Base-by-base conservation (phyloP, 2,888 invertebrate genomes). In the Heliconius aoede region DNA sequence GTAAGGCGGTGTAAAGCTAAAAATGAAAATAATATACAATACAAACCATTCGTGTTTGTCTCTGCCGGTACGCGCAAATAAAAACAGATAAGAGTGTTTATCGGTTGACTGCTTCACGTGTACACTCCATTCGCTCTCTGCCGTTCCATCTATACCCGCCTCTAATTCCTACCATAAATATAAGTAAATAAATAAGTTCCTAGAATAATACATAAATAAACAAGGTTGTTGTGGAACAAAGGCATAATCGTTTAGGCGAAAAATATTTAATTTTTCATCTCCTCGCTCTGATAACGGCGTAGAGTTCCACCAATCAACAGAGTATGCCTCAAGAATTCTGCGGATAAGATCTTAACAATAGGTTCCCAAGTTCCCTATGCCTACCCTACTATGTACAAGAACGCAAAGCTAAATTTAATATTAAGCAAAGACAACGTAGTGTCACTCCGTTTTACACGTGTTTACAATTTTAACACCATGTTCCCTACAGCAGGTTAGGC, bases 31-130 rank as follows among this genome's bases (percentile, higher is more conserved):
- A 58, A 24, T n/a, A 3, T 9, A 60, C 21, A n/a, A 8, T 60
- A 60, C 85, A 85, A 94, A 98, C 98, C 98, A 98, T 85, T 98
- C 97, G 89, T 98, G 98, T 89, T 99, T 99, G 85, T 98, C 98
- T 73, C 98, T 94, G 82, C 97, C 97, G n/a, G 98, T 97, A 78
- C 98, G 95, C 5, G 97, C 96, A 80, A 94, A 94, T 24, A 94
- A 83, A 77, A 84, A 94, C 46, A 94, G 79, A 26, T 84, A 85
- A 1, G 91, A 88, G 74, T 93, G 91, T 18, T 87, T 89, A 82
- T 92, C 92, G 30, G 81, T 86, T 26, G 93, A 90, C 11, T 83
- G 84, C 74, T 88, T 90, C 55, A 93, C 88, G 82, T 92, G 93
- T 4, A 94, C 85, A 77, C 91, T 93, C 94, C 94, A 94, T 76